Conservation (phyloP, 2,888 invertebrate genomes). For the Myathropa florea region DNA sequence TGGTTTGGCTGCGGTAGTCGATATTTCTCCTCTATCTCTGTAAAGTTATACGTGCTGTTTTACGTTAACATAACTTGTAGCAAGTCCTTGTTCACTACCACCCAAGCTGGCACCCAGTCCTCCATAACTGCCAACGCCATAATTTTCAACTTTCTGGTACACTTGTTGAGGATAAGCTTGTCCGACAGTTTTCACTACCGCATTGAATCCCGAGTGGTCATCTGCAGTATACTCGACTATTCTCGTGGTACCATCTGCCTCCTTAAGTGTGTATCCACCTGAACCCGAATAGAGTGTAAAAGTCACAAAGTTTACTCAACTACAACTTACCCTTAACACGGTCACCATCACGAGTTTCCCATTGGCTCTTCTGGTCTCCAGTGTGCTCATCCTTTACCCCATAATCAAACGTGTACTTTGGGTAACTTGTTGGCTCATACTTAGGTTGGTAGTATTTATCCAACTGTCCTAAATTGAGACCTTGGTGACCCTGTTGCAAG, state of each 20-base stretch:
- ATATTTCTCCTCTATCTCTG: not conserved
- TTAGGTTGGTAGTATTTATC: slow-evolving; percentile 12
- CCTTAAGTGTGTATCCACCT: slow-evolving; percentile 81
- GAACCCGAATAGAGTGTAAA: not conserved
- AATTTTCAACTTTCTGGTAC: slow-evolving; percentile 72
- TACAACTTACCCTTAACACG: slow-evolving; percentile 80
- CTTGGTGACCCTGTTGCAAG: slow-evolving; percentile 33
- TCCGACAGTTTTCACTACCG: slow-evolving; percentile 81
- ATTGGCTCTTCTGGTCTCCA: slow-evolving; percentile 81
- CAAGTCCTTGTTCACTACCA: slow-evolving; percentile 73
- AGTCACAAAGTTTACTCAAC: not conserved
- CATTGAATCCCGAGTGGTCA: slow-evolving; percentile 81
- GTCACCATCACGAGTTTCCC: slow-evolving; percentile 82
- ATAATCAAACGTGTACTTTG: slow-evolving; percentile 81
- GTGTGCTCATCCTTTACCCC: slow-evolving; percentile 82
- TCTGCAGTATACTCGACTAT: slow-evolving; percentile 82
- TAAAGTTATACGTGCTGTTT: slow-evolving; percentile 73
- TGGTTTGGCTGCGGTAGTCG: not conserved
- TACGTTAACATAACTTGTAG: slow-evolving; percentile 76
- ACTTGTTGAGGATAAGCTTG: slow-evolving; percentile 77
- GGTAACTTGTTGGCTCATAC: slow-evolving; percentile 73
- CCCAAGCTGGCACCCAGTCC: slow-evolving; percentile 68
- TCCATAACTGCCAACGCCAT: slow-evolving; percentile 38
- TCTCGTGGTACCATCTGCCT: slow-evolving; percentile 82
- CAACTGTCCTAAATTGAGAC: not conserved